Evolutionary conservation across 37 sponge, comb jelly and placozoan species (phyloP), one percentile per base, ranked within the genome.

Genomic region (Amphimedon queenslandica): DNA sequence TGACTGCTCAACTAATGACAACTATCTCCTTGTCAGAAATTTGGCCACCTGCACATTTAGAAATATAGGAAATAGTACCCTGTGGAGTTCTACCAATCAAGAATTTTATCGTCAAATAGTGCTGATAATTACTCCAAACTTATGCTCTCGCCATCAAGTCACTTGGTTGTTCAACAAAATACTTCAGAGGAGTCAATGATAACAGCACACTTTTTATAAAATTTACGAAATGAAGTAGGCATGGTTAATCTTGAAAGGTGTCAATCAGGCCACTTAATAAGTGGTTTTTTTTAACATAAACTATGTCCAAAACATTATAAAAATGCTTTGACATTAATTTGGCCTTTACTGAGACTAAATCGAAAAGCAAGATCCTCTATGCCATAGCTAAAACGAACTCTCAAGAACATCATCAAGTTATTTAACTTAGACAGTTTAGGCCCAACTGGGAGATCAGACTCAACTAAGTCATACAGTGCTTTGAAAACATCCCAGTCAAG

Each of bases 71-170:
- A 21, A 84, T 77, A 21, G 70, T 77, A 1, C 79, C 86, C 37
- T 85, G 86, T 40, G 80, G 79, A 33, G 79, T 76, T 18, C 77
- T 77, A 0, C 78, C 74, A 33, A 84, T 77, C 1, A 77, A 28
- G 71, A 66, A 77, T 55, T 71, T 77, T 1, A 83, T 16, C 1
- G 84, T 76, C 1, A 63, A 42, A 70, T 77, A 78, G 64, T 84
- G 85, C 35, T 84, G 77, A 65, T 83, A 76, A 32, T 83, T 83
- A 24, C 69, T 66, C 69, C 85, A 85, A 16, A 73, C 37, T 67
- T 84, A 75, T 0, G 79, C 79, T 1, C 79, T 35, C 0, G 86
- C 86, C 32, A 70, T 20, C 2, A 78, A 42, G 47, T 85, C 58
- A 20, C 43, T 41, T 3, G 86, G 86, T 35, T 39, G 63, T 37